These are phyloP conservation scores for Acleris literana DNA, from an alignment of 2,888 invertebrate genomes.

Conservation along the genomic window DNA sequence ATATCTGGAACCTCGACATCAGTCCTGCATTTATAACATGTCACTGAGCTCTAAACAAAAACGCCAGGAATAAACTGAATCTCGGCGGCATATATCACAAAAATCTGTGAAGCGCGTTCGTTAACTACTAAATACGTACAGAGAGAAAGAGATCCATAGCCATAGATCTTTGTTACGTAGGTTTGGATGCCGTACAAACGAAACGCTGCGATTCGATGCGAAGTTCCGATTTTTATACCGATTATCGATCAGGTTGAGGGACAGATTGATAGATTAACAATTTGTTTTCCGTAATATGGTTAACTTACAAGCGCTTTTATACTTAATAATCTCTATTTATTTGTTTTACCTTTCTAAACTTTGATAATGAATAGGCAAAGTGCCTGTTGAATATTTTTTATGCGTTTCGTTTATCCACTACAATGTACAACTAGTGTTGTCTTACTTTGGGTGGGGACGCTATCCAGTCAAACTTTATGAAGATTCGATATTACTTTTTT, in stretches of 20 bases:
- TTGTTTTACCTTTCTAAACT: too few species aligned
- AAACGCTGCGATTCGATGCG: conserved; percentile 17
- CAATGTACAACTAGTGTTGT: conserved; percentile 23
- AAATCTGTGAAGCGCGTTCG: conserved; percentile 59
- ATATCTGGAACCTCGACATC: conserved; percentile 46
- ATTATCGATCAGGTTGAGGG: not conserved
- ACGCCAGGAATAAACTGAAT: conserved; percentile 44
- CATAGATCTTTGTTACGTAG: conserved; percentile 46
- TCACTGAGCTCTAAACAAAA: conserved; percentile 40
- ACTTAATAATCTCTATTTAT: not conserved
- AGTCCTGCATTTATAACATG: conserved; percentile 49
- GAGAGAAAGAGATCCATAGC: conserved; percentile 66
- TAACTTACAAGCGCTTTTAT: too few species aligned
- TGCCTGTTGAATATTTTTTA: not conserved
- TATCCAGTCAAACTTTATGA: conserved; percentile 12
- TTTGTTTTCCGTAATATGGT: not conserved
- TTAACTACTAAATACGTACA: conserved; percentile 50
- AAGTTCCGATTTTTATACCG: conserved; percentile 9
- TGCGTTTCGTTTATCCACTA: conserved; percentile 27
- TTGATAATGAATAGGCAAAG: too few species aligned
- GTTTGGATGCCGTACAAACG: conserved; percentile 25
- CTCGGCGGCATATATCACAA: conserved; percentile 54
- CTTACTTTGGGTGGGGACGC: conserved; percentile 34
- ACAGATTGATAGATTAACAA: too few species aligned
- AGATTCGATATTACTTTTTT: conserved; percentile 20